These are phyloP conservation scores for Desmodus rotundus DNA, from an alignment of 2,113 vertebrate genomes.

Conservation along the genomic window DNA sequence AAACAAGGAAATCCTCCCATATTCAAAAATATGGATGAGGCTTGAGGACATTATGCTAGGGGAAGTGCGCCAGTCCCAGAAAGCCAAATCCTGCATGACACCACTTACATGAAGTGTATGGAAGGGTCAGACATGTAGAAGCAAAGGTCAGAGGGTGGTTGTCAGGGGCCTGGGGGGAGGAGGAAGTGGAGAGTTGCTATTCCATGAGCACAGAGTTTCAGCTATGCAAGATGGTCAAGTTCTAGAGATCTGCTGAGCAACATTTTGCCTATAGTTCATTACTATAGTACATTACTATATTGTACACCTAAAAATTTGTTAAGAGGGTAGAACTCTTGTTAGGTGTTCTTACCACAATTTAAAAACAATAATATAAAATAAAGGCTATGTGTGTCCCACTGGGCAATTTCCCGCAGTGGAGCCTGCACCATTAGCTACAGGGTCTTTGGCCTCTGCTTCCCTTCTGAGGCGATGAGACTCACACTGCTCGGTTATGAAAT, in stretches of 20 bases:
- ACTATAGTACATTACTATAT: not conserved
- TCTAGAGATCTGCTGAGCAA: not conserved
- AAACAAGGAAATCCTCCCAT: not conserved
- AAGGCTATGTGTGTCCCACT: not conserved
- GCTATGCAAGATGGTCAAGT: not conserved
- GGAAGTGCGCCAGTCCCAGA: not conserved
- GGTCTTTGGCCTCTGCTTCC: not conserved
- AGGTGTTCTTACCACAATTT: not conserved
- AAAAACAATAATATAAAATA: not conserved
- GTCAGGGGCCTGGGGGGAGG: not conserved
- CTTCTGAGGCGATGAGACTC: not conserved
- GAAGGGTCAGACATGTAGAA: not conserved
- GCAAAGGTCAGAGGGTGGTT: not conserved
- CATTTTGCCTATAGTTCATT: not conserved
- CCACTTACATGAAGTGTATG: not conserved
- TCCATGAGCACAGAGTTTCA: not conserved
- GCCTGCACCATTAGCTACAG: not conserved
- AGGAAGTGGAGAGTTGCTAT: not conserved
- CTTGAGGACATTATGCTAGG: not conserved
- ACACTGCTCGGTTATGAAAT: rapidly evolving
- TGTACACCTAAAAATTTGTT: not conserved
- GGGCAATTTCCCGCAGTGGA: not conserved
- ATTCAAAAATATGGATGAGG: not conserved
- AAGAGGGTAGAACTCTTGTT: not conserved
- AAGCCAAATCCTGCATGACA: not conserved